Conservation (phyloP, 2,888 invertebrate species). For the Apoda limacodes region DNA sequence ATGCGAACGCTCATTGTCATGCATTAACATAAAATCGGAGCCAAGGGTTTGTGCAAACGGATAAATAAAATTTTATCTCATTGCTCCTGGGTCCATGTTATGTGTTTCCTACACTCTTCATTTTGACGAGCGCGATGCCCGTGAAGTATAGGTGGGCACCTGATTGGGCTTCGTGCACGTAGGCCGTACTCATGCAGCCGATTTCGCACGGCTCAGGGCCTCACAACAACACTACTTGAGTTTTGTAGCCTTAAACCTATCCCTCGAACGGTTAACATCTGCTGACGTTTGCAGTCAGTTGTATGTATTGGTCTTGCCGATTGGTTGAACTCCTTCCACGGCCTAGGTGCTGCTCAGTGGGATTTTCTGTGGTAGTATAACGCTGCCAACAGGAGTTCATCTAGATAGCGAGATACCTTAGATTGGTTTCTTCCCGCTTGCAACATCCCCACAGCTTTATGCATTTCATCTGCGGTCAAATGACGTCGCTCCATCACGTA, state of each 20-base stretch:
- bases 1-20: no score
- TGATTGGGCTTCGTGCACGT: conserved; percentile 2
- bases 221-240: conserved; percentile 8
- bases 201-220: conserved; percentile 4
- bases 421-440: conserved; percentile 1
- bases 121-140: no score
- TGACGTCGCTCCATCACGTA: conserved; percentile 1
- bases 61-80: no score
- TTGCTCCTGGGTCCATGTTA: no score
- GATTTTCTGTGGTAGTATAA: conserved; percentile 4
- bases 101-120: no score
- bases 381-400: not conserved
- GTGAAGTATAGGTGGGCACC: conserved; percentile 3
- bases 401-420: not conserved
- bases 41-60: no score
- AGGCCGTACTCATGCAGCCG: conserved; percentile 6
- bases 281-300: conserved; percentile 8
- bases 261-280: conserved; percentile 9
- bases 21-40: no score
- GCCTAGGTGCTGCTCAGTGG: conserved; percentile 3
- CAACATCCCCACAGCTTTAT: conserved; percentile 1
- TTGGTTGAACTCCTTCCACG: conserved; percentile 3
- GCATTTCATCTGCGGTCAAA: conserved; percentile 3
- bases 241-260: conserved; percentile 9
- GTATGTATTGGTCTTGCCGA: not conserved